Evolutionary conservation across 2,113 vertebrate genomes (phyloP).

Genomic region (Gadus macrocephalus): DNA sequence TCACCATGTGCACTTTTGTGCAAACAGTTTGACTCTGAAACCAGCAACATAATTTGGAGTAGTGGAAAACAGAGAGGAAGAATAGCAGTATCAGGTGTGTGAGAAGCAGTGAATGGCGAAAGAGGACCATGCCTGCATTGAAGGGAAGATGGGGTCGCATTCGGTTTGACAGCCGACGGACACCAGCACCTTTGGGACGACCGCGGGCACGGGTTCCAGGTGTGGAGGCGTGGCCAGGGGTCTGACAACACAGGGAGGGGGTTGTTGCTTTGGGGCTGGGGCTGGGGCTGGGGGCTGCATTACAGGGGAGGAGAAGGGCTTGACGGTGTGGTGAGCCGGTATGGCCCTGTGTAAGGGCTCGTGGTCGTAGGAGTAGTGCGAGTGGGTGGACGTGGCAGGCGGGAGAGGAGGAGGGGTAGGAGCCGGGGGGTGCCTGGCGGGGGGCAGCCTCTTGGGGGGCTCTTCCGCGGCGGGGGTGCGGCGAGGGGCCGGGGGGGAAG

Average conservation of each 20-base stretch:
- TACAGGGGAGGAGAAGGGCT: slow-evolving; percentile 26
- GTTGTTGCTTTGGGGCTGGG: slow-evolving; percentile 35
- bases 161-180: slow-evolving; percentile 94
- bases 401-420: slow-evolving; percentile 64
- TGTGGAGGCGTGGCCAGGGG: slow-evolving; percentile 44
- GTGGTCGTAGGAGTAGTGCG: slow-evolving; percentile 41
- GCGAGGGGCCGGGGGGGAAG: slow-evolving; percentile 64
- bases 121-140: slow-evolving; percentile 77
- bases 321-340: slow-evolving; percentile 29
- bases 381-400: slow-evolving; percentile 51
- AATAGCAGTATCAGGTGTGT: slow-evolving; percentile 7
- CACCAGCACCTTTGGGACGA: slow-evolving; percentile 69
- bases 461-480: slow-evolving; percentile 57
- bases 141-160: slow-evolving; percentile 77
- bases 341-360: slow-evolving; percentile 23
- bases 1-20: background rate
- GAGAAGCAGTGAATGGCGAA: slow-evolving; percentile 29
- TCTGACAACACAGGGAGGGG: slow-evolving; percentile 44
- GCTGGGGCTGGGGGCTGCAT: slow-evolving; percentile 22
- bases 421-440: slow-evolving; percentile 34
- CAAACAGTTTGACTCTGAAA: background rate
- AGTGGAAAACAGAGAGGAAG: background rate
- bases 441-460: slow-evolving; percentile 40
- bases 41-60: background rate
- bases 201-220: slow-evolving; percentile 48